phyloP scores from a whole-genome alignment of 92 coral and sea anemone species.

The Anthopleura xanthogrammica region DNA sequence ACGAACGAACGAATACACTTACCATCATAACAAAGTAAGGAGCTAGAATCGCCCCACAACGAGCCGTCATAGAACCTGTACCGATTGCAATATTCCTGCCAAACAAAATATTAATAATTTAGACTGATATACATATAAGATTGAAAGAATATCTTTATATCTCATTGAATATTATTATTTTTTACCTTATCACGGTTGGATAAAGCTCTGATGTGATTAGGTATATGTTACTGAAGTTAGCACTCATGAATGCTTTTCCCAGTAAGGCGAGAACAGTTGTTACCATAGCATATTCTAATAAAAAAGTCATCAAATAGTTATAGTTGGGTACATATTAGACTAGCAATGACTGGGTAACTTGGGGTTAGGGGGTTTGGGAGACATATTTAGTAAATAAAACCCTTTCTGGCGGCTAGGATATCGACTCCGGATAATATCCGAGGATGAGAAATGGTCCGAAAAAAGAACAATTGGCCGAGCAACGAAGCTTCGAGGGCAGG shows the following conservation, averaged over 20 bases:
- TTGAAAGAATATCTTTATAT: neutral
- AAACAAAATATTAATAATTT: neutral
- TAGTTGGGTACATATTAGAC: too few relatives aligned
- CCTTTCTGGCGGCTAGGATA: too few relatives aligned
- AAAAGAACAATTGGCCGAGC: too few relatives aligned
- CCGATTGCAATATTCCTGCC: constrained; percentile 14
- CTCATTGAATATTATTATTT: neutral
- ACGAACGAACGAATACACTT: neutral
- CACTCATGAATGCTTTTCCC: constrained; percentile 9
- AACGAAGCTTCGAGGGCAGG: too few relatives aligned
- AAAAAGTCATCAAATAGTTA: neutral
- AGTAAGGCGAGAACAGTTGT: constrained; percentile 3
- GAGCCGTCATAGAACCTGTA: constrained; percentile 9
- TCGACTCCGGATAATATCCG: too few relatives aligned
- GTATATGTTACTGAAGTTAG: constrained; percentile 3
- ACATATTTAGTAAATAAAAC: too few relatives aligned
- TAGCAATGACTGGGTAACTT: too few relatives aligned
- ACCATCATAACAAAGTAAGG: constrained; percentile 37
- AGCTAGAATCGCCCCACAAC: constrained; percentile 21
- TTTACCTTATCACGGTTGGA: constrained; percentile 24
- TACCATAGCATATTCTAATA: neutral
- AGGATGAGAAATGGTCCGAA: too few relatives aligned
- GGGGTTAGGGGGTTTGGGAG: too few relatives aligned
- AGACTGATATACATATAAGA: neutral
- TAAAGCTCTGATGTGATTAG: constrained; percentile 17